These are phyloP conservation scores for Gopherus evgoodei DNA, from an alignment of 2,113 vertebrate species.

Conservation along the genomic window DNA sequence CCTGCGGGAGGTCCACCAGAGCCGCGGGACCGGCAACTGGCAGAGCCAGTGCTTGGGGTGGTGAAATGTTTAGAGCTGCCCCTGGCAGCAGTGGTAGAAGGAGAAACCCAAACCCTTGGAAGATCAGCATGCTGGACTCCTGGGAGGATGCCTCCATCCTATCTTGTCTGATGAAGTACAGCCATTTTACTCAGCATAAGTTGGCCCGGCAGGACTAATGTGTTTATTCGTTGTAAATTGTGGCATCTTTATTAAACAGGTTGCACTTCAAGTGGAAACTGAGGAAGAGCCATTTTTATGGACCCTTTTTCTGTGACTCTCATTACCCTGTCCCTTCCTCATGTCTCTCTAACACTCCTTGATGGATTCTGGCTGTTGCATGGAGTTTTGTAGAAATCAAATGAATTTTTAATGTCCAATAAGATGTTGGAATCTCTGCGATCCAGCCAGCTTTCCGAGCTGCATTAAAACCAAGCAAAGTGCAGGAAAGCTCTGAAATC, in stretches of 20 bases:
- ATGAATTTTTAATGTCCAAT: neutral
- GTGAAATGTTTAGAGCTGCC: too few relatives aligned
- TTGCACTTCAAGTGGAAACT: neutral
- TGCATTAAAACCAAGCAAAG: neutral
- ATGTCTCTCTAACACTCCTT: neutral
- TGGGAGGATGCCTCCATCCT: neutral
- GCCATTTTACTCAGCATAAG: neutral
- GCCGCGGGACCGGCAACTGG: too few relatives aligned
- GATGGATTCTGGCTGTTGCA: neutral
- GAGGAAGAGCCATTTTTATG: neutral
- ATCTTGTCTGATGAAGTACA: neutral
- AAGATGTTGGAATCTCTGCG: neutral
- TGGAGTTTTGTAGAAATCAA: neutral
- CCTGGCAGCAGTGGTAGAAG: neutral
- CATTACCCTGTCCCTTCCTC: neutral
- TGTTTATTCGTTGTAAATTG: neutral
- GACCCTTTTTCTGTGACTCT: neutral
- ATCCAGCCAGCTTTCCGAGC: accelerated
- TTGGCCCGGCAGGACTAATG: neutral
- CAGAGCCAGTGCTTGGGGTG: too few relatives aligned
- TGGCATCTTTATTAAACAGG: neutral
- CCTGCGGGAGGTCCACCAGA: too few relatives aligned
- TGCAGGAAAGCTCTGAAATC: neutral
- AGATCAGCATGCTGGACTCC: neutral
- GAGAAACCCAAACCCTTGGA: neutral